phyloP scores from a whole-genome alignment of 1,140 invertebrate genomes.

The Dysdera silvatica region DNA sequence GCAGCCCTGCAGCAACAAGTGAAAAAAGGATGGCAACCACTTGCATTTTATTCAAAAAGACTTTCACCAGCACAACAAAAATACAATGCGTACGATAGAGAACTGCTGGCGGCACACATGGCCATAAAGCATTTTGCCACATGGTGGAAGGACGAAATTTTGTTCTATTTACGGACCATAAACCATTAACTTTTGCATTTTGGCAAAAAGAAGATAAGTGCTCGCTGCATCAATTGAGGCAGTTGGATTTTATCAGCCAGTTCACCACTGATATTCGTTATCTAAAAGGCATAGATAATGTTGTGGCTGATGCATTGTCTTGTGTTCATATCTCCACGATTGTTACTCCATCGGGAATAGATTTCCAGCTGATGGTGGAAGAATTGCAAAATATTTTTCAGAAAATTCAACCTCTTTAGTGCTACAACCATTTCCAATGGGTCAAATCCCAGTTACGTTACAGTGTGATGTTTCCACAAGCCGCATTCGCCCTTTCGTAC shows the following conservation, averaged over 20 bases:
- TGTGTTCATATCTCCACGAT: not conserved
- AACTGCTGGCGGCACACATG: slow-evolving; percentile 35
- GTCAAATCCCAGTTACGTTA: too few relatives aligned
- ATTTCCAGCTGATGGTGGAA: too few relatives aligned
- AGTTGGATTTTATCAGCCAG: slow-evolving; percentile 42
- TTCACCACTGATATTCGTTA: slow-evolving; percentile 41
- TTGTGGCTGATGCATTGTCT: slow-evolving; percentile 20
- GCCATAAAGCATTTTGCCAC: slow-evolving; percentile 37
- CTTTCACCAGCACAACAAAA: slow-evolving; percentile 18
- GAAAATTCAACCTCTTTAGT: too few relatives aligned
- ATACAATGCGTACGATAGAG: slow-evolving; percentile 33
- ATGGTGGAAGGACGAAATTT: slow-evolving; percentile 38
- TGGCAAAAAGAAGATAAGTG: slow-evolving; percentile 18
- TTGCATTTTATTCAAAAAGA: slow-evolving; percentile 28
- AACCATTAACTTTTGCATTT: slow-evolving; percentile 36
- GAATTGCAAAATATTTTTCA: too few relatives aligned
- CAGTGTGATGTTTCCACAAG: too few relatives aligned
- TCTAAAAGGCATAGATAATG: slow-evolving; percentile 41
- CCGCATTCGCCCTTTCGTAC: too few relatives aligned
- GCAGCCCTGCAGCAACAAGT: slow-evolving; percentile 22
- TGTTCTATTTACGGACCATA: slow-evolving; percentile 36
- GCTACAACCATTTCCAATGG: too few relatives aligned
- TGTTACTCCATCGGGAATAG: too few relatives aligned
- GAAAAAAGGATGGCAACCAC: slow-evolving; percentile 7
- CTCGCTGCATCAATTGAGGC: slow-evolving; percentile 32